Evolutionary conservation across 1,140 invertebrate species (phyloP).

Genomic region (Sesamia nonagrioides): DNA sequence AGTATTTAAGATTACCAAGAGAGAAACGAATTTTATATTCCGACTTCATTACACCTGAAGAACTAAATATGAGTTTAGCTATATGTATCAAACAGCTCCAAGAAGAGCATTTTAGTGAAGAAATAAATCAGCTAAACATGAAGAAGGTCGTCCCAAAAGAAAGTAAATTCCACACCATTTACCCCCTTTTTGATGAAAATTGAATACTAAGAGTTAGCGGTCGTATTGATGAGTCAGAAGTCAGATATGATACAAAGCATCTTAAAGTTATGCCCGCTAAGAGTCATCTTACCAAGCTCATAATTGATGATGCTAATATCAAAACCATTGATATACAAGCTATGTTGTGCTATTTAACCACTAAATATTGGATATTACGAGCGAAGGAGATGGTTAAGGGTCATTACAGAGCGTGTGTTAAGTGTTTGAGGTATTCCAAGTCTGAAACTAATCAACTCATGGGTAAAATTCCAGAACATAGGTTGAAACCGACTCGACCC

Average conservation of each 20-base stretch:
- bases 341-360: slow-evolving; percentile 59
- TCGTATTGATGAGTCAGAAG: slow-evolving; percentile 16
- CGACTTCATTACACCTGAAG: neutral
- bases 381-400: slow-evolving; percentile 52
- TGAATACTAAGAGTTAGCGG: slow-evolving; percentile 18
- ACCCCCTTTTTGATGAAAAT: slow-evolving; percentile 25
- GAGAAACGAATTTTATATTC: neutral
- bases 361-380: slow-evolving; percentile 68
- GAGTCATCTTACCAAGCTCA: slow-evolving; percentile 49
- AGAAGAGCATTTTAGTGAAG: neutral
- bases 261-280: slow-evolving; percentile 48
- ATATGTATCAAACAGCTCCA: neutral
- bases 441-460: neutral
- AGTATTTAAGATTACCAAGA: slow-evolving; percentile 1
- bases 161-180: slow-evolving; percentile 10
- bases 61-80: neutral
- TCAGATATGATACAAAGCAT: slow-evolving; percentile 31
- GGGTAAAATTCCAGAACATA: neutral
- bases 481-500: neutral
- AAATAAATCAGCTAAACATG: neutral
- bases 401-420: slow-evolving; percentile 62
- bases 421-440: slow-evolving; percentile 54
- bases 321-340: slow-evolving; percentile 66
- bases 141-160: neutral
- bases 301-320: slow-evolving; percentile 62